Conservation (phyloP, 23 tunicate species). For the Corella eumyota region DNA sequence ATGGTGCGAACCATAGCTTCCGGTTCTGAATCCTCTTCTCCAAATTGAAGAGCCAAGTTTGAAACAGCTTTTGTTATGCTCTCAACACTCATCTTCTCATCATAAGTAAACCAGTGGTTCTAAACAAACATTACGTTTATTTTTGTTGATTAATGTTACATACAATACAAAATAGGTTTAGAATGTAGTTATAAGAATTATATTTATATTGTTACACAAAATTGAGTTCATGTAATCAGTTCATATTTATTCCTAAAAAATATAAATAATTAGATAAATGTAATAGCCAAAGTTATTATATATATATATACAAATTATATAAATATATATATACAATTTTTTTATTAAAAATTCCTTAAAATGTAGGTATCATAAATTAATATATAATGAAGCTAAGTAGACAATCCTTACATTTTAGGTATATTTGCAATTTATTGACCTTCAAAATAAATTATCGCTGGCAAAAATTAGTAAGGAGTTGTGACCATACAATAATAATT, state of each 20-base stretch:
- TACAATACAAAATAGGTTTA: too few relatives aligned
- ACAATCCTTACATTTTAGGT: background rate
- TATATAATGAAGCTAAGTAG: background rate
- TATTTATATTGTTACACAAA: too few relatives aligned
- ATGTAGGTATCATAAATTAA: background rate
- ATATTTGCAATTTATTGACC: background rate
- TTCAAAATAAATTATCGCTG: background rate
- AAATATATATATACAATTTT: too few relatives aligned
- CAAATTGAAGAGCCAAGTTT: constrained; percentile 94
- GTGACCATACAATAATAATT: background rate
- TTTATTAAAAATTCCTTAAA: too few relatives aligned
- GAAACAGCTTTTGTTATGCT: constrained; percentile 94
- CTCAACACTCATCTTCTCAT: constrained; percentile 92
- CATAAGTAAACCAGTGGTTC: constrained; percentile 98
- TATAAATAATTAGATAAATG: too few relatives aligned
- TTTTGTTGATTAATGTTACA: too few relatives aligned
- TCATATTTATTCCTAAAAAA: too few relatives aligned
- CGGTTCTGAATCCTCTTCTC: constrained; percentile 91
- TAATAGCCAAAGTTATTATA: too few relatives aligned
- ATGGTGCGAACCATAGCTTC: constrained; percentile 69
- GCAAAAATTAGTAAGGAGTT: background rate
- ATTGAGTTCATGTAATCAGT: too few relatives aligned
- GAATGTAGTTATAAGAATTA: too few relatives aligned
- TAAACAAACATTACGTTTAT: constrained; percentile 2
- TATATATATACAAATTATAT: too few relatives aligned